Conservation (phyloP, 2,888 invertebrate species). For the Odontocolon sp. region DNA sequence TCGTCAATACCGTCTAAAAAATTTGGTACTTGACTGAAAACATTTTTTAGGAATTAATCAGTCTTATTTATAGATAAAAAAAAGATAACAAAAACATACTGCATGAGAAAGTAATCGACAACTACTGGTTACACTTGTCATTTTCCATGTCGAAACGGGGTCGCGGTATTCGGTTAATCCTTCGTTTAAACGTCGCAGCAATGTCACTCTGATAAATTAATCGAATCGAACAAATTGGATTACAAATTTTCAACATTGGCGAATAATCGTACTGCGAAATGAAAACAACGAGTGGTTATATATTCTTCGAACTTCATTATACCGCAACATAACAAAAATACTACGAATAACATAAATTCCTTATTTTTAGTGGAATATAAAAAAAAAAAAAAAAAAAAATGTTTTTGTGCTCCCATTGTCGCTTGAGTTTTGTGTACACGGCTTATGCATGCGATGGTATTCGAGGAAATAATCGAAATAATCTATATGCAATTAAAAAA, state of each 20-base stretch:
- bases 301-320: not conserved
- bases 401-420: constrained; percentile 52
- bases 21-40: not conserved
- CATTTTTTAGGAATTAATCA: constrained; percentile 16
- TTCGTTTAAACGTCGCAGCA: constrained; percentile 4
- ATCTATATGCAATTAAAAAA: constrained; percentile 1
- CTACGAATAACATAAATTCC: constrained; percentile 28
- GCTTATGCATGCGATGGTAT: constrained; percentile 52
- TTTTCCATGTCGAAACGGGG: constrained; percentile 71
- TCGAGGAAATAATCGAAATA: constrained; percentile 27
- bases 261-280: constrained; percentile 1
- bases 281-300: constrained; percentile 13
- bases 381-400: constrained; percentile 14
- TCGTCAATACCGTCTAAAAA: no score
- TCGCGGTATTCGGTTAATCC: constrained; percentile 25
- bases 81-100: constrained; percentile 7
- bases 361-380: constrained; percentile 28
- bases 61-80: constrained; percentile 20
- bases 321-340: constrained; percentile 10
- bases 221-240: not conserved
- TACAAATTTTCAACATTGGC: no score
- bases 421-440: constrained; percentile 53
- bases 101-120: constrained; percentile 71
- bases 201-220: not conserved
- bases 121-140: constrained; percentile 79